These are phyloP conservation scores for Caenorhabditis briggsae DNA, from an alignment of 1,140 invertebrate genomes.

Conservation along the genomic window DNA sequence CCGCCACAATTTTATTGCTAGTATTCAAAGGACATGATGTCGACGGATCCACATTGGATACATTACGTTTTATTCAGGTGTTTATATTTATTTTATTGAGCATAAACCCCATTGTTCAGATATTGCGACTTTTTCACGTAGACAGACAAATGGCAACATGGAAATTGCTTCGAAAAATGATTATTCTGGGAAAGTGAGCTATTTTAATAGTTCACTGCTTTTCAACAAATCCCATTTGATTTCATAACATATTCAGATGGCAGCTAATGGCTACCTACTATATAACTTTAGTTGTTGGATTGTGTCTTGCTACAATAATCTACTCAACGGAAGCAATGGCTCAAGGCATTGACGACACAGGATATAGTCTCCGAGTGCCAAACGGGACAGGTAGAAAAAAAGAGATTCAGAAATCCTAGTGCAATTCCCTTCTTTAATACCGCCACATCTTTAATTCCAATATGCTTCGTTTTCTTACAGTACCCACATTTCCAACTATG, in stretches of 20 bases:
- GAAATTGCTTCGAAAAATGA: conserved; percentile 70
- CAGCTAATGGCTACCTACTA: conserved; percentile 70
- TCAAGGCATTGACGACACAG: conserved; percentile 22
- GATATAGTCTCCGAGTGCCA: not conserved
- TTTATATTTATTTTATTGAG: not conserved
- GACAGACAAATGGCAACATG: conserved; percentile 72
- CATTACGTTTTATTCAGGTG: conserved; percentile 65
- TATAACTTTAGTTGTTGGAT: conserved; percentile 69
- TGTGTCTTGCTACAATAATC: conserved; percentile 65
- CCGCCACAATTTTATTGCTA: conserved; percentile 62
- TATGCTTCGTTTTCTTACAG: not conserved
- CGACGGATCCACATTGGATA: conserved; percentile 61
- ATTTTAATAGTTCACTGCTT: not conserved
- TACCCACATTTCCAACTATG: conserved; percentile 44
- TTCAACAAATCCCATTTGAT: not conserved
- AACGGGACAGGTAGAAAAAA: conserved; percentile 3
- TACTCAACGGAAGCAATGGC: conserved; percentile 61
- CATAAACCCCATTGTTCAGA: conserved; percentile 53
- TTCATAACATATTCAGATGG: conserved; percentile 29
- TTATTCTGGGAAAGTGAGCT: conserved; percentile 62
- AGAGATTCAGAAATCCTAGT: too few relatives aligned
- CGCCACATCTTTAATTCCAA: not conserved
- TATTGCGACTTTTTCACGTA: conserved; percentile 68
- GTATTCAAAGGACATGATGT: conserved; percentile 55
- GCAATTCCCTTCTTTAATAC: too few relatives aligned